Evolutionary conservation across 2,113 vertebrate genomes (phyloP), one percentile per base, ranked within the genome.

Genomic region (Haliaeetus leucogaster): DNA sequence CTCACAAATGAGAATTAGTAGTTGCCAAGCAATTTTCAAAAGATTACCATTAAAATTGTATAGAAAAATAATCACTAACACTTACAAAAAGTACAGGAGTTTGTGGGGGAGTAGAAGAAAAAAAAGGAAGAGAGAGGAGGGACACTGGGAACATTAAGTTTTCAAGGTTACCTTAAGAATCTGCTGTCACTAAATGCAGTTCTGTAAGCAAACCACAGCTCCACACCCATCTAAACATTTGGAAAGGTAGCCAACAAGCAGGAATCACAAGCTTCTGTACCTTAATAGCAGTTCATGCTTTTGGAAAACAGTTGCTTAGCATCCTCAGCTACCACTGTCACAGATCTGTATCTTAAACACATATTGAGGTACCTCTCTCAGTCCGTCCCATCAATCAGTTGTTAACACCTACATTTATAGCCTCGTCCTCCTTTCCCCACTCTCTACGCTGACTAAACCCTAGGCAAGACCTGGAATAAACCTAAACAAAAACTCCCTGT

Each of bases 11-110:
- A 72, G 36, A 70, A 52, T 73, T 73, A 77, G 80, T 32, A 80
- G 83, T 73, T 96, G 87, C 89, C 83, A 94, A 73, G 92, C 67
- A 96, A 86, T 67, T 61, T 94, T 43, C 45, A 80, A 72, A 63
- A 61, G 71, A 76, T 52, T 79, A 89, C 40, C 48, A 47, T 30
- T 50, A 76, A 91, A 82, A 92, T 5, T 29, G 25, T n/a, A 61
- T 7, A 80, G 74, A 92, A 88, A 90, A 86, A 50, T 45, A 78
- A 74, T 67, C 73, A 76, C 26, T 50, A 65, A 56, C 1, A 4
- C 5, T 2, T 47, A 81, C 47, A 93, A 40, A 80, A 90, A 72
- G 36, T 29, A 86, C 52, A 76, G 22, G 30, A 79, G n/a, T 50
- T 59, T 79, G 61, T 48, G 61, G 32, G 5, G 70, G 56, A 85